Percentiles rank a stretch among this genome's conserved stretches.
Evolutionary conservation across 1,140 invertebrate genomes (phyloP).

Genomic region (Drosophila serrata): DNA sequence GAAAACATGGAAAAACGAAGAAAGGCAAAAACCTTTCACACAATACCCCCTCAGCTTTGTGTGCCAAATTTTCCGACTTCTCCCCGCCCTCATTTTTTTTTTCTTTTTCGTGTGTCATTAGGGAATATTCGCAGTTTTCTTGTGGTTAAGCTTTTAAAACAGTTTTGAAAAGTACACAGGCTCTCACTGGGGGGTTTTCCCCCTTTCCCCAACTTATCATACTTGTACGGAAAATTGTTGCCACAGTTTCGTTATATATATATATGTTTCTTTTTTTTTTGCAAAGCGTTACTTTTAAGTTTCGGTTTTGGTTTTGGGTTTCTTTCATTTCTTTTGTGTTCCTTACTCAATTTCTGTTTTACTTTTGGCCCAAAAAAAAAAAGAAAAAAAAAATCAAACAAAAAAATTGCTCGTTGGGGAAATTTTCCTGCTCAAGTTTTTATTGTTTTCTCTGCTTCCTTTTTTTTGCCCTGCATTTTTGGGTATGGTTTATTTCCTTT

Average conservation of each 20-base stretch:
- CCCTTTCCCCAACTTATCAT: constrained; percentile 14
- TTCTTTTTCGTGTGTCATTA: constrained; percentile 58
- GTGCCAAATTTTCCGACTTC: constrained; percentile 41
- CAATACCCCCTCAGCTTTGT: constrained; percentile 36
- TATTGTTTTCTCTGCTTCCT: constrained; percentile 45
- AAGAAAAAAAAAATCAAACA: constrained; percentile 4
- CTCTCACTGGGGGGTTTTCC: constrained; percentile 8
- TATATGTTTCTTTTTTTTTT: background rate
- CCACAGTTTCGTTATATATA: constrained; percentile 24
- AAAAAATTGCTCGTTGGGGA: constrained; percentile 77
- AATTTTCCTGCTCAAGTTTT: constrained; percentile 74
- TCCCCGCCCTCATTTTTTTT: background rate
- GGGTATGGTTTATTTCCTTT: constrained; percentile 11
- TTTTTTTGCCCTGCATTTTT: constrained; percentile 23
- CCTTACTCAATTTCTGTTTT: constrained; percentile 59
- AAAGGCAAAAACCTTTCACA: constrained; percentile 27
- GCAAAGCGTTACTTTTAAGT: constrained; percentile 48
- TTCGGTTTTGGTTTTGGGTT: constrained; percentile 47
- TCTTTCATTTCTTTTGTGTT: constrained; percentile 38
- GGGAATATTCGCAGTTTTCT: constrained; percentile 79
- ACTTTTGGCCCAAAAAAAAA: constrained; percentile 21
- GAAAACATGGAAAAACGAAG: background rate
- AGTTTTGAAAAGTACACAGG: constrained; percentile 74
- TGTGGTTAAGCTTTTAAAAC: constrained; percentile 82
- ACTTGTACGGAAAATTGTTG: constrained; percentile 32